Evolutionary conservation across 2,797 vertebrate genomes (phyloP), one percentile per base, ranked within the genome.

Genomic region (Coreius guichenoti): DNA sequence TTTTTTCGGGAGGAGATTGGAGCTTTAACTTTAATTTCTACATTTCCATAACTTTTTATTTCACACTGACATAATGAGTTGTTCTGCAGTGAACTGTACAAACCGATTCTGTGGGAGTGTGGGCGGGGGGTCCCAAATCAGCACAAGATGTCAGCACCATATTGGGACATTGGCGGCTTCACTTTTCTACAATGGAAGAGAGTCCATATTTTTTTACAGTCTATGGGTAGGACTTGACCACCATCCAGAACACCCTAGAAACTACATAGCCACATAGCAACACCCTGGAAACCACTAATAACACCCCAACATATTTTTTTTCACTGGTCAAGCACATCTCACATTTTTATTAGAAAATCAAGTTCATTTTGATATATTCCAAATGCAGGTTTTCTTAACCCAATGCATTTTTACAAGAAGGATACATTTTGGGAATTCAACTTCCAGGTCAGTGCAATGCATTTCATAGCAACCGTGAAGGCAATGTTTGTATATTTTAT

Each of bases 391-490:
- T 63, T 49, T 31, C 26, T 33, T 63, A 74, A 74, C 70, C 21
- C 19, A 3, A 9, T 47, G 70, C 31, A 63, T 73, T 49, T 72
- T 63, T 49, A 31, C 56, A 47, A 31, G 56, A 58, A 21, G 43
- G 29, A 49, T 29, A n/a, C 4, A 61, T 61, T 77, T 78, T 4
- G 56, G 76, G 76, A 78, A 61, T 78, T 78, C 76, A 76, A 39
- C 31, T 58, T 58, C 51, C 51, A 58, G 74, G 51, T 76, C 51
- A 8, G 33, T 11, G 51, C 33, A 13, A 49, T 33, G 61, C 21
- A 78, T 8, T 84, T 79, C 83, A 14, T 84, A 79, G 74, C 67
- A 84, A 84, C 73, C 14, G 47, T 3, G 8, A 45, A 77, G 26
- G 19, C n/a, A 70, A 23, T 33, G 65, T 79, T 84, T 84, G 74